Base-by-base conservation (phyloP, 92 coral and sea anemone genomes). In the Porites divaricata region DNA sequence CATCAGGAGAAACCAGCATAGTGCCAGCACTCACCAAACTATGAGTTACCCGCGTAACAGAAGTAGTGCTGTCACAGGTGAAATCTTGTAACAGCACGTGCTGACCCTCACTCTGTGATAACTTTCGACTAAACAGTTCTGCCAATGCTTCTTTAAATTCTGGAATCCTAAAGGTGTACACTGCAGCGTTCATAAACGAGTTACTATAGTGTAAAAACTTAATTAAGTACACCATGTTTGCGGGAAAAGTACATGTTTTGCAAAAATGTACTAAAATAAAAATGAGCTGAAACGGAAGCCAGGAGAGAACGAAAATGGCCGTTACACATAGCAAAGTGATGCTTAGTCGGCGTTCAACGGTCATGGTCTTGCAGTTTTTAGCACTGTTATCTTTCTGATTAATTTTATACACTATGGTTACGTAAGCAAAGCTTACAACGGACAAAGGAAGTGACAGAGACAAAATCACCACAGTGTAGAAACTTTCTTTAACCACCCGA, bases 141-240 rank as follows among this genome's bases (percentile, higher is more conserved):
- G 25, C 16, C 24, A 91, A 24, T 1, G 89, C 81, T 54, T 83
- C 84, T 21, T 88, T 91, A 67, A 88, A 91, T 64, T 91, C 94
- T 17, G 94, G 94, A 16, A 91, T 87, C 67, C 94, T 77, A 17
- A 83, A 81, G 23, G 89, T 80, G 72, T 91, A 91, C 56, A 91
- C 81, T 0, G 86, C 70, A 2, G 94, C 76, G 74, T 91, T 91
- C 77, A 91, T 72, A 63, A 91, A 91, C 0, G 94, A 91, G 61
- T 91, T 91, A 66, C 94, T 88, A 52, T 87, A 91, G 61, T 91
- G 94, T 48, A 91, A 58, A n/a, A 88, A 86, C 86, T 91, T 91
- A 26, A 88, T 82, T 22, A 82, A 72, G n/a, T 61, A 82, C 10
- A 82, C 72, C 19, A 70, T 15, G 56, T 82, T 72, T 1, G 49